Percentiles rank a stretch among this genome's conserved stretches.
Evolutionary conservation across 1,140 invertebrate species (phyloP).

Genomic region (Trichonephila inaurata): DNA sequence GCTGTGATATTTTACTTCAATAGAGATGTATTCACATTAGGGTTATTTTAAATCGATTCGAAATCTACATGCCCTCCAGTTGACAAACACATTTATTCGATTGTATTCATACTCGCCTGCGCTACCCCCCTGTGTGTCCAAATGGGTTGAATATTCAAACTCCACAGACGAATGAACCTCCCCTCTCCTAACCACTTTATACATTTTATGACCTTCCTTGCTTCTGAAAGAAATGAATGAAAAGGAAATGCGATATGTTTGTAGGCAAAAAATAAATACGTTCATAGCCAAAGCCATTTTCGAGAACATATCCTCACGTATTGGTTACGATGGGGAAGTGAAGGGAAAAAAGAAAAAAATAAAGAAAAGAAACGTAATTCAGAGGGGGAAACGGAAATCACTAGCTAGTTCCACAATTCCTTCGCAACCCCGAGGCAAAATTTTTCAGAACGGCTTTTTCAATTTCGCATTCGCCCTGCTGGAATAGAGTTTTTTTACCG

Average conservation of each 20-base stretch:
- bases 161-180: background rate
- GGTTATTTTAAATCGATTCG: background rate
- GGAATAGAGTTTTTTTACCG: constrained; percentile 23
- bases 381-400: constrained; percentile 27
- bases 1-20: no score
- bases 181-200: constrained; percentile 1
- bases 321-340: background rate
- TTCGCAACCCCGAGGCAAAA: background rate
- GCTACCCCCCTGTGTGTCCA: background rate
- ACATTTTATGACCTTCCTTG: constrained; percentile 15
- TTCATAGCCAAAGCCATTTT: constrained; percentile 34
- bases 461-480: constrained; percentile 18
- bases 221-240: constrained; percentile 18
- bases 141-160: background rate
- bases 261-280: constrained; percentile 16
- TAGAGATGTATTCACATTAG: background rate
- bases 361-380: background rate
- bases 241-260: constrained; percentile 33
- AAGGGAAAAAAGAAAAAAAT: background rate
- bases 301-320: constrained; percentile 19
- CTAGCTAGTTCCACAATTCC: constrained; percentile 30
- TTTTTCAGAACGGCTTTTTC: constrained; percentile 34
- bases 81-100: background rate
- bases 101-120: background rate
- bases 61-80: background rate